Base-by-base conservation (phyloP, 2,797 vertebrate species). In the Coreius guichenoti region DNA sequence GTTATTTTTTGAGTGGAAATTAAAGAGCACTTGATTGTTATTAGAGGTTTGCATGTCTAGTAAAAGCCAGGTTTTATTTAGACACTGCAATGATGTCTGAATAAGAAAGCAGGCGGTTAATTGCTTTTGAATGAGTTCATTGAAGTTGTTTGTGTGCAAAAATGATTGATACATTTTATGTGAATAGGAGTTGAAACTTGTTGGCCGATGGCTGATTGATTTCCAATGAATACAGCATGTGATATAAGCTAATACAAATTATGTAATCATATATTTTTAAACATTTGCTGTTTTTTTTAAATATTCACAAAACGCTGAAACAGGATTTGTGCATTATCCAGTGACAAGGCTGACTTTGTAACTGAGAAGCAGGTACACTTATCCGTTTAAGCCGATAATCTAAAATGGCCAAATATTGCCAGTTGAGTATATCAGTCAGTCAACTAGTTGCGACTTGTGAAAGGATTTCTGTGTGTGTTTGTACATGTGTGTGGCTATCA, bases 131-230 rank as follows among this genome's bases (percentile, higher is more conserved):
- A 36, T 45, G 74, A 68, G 67, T 78, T 78, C 29, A 36, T 69
- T 76, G 23, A 65, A 70, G 49, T 54, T 81, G 85, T 83, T 86
- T 72, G 36, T 39, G 78, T 29, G 29, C 39, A 81, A 43, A 83
- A 61, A 75, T 16, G 5, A 72, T 13, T 45, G 26, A 21, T 7
- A 4, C 13, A 29, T 65, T 49, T 58, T 0, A 39, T n/a, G 2
- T 26, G 21, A 39, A 39, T 77, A 16, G 7, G 33, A 58, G 8
- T 63, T 63, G 8, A 23, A 33, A 31, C 29, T 21, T 51, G 29
- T 8, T 67, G 16, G 16, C 63, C 0, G 16, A 67, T 39, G 21
- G 5, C 36, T 14, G 9, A n/a, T 61, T 39, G 51, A 58, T 39
- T 78, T 8, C 33, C 33, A 26, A 8, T 78, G 8, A 11, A 23